phyloP scores from a whole-genome alignment of 2,888 invertebrate genomes.

The Cephus rjabovi region DNA sequence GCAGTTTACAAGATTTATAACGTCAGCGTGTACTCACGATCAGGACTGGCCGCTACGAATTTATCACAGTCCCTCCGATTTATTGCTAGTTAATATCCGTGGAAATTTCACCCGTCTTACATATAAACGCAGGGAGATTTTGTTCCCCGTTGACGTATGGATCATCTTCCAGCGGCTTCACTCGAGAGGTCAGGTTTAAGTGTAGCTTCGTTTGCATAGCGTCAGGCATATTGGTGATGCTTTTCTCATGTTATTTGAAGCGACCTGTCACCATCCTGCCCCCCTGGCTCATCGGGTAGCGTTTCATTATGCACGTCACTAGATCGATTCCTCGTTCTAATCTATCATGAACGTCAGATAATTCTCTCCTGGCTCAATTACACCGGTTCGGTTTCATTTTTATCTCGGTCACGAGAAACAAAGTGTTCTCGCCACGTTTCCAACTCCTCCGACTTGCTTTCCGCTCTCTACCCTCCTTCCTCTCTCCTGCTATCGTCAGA shows the following conservation, averaged over 20 bases:
- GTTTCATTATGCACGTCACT: background rate
- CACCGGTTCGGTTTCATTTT: conserved; percentile 8
- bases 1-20: background rate
- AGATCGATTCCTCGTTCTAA: background rate
- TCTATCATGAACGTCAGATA: background rate
- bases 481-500: background rate
- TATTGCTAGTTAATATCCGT: background rate
- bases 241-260: background rate
- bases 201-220: background rate
- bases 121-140: background rate
- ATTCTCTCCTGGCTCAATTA: background rate
- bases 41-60: background rate
- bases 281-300: background rate
- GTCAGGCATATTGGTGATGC: background rate
- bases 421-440: background rate
- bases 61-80: background rate
- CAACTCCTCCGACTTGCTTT: background rate
- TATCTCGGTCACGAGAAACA: background rate
- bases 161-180: background rate
- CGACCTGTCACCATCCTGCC: background rate
- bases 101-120: background rate
- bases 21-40: background rate
- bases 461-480: no score
- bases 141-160: background rate
- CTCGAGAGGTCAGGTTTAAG: background rate